Conservation (phyloP, 2,888 invertebrate species). For the Phaonia tiefii region DNA sequence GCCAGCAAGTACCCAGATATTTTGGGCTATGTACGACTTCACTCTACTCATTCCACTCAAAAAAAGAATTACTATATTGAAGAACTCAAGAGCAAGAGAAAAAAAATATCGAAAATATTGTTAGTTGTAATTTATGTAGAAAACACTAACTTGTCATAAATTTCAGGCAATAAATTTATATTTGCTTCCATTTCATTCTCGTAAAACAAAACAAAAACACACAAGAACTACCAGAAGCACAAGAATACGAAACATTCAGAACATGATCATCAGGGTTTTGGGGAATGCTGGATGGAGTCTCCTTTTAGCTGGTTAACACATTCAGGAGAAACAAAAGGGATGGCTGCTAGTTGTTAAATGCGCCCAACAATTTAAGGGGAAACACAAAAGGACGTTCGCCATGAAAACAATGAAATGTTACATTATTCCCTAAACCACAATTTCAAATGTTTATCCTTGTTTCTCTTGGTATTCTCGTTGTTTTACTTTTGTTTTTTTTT, state of each 20-base stretch:
- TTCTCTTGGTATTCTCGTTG: slow-evolving; percentile 23
- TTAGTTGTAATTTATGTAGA: slow-evolving; percentile 24
- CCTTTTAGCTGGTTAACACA: not conserved
- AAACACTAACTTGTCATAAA: slow-evolving; percentile 74
- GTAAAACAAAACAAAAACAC: no score
- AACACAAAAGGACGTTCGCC: not conserved
- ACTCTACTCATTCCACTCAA: not conserved
- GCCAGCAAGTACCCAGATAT: no score
- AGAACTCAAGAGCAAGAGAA: not conserved
- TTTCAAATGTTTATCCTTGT: slow-evolving; percentile 54
- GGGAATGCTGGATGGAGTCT: not conserved
- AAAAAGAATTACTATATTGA: not conserved
- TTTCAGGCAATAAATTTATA: slow-evolving; percentile 77
- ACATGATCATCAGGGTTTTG: not conserved
- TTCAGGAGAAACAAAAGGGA: not conserved
- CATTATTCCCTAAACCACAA: slow-evolving; percentile 53
- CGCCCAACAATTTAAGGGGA: not conserved
- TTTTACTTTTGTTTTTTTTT: slow-evolving; percentile 37
- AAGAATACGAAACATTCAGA: not conserved
- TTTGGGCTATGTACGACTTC: not conserved
- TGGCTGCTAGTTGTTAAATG: not conserved
- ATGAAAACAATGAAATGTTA: slow-evolving; percentile 5
- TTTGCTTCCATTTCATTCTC: slow-evolving; percentile 71
- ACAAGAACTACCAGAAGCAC: not conserved
- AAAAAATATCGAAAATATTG: not conserved